phyloP scores from a whole-genome alignment of 1,140 invertebrate species.

The Achatina immaculata region DNA sequence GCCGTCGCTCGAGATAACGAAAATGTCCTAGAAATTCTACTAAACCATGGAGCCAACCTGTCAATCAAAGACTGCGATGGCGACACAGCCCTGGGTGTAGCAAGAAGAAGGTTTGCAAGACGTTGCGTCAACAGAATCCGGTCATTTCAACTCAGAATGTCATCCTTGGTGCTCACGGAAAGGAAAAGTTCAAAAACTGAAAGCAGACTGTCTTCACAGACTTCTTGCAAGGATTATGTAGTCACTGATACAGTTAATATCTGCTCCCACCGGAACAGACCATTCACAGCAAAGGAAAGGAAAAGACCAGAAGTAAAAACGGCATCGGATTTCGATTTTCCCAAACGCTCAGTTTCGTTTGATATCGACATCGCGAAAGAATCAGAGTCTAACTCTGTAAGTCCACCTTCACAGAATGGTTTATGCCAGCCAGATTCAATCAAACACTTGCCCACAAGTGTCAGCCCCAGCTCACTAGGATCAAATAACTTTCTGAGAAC shows the following conservation, averaged over 20 bases:
- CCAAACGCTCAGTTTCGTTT: not conserved
- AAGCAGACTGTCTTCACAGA: not conserved
- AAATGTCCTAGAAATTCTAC: conserved; percentile 49
- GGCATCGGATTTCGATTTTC: not conserved
- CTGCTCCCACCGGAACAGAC: not conserved
- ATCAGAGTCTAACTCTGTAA: not conserved
- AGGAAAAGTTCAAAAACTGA: not conserved
- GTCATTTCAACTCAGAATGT: conserved; percentile 18
- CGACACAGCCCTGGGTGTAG: conserved; percentile 44
- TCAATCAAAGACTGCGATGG: conserved; percentile 47
- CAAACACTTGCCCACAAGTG: not conserved
- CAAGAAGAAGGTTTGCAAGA: conserved; percentile 41
- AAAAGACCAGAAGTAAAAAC: not conserved
- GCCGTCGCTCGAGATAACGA: conserved; percentile 53
- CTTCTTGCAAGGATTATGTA: not conserved
- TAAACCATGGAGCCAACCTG: conserved; percentile 43
- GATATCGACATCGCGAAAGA: not conserved
- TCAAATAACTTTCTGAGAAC: not conserved
- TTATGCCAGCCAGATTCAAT: not conserved
- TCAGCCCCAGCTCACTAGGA: not conserved
- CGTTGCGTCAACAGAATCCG: conserved; percentile 53
- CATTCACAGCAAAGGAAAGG: not conserved
- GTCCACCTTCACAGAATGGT: not conserved
- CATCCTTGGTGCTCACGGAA: not conserved
- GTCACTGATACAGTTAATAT: not conserved